phyloP scores from a whole-genome alignment of 2,113 vertebrate species.

The Paramisgurnus dabryanus region DNA sequence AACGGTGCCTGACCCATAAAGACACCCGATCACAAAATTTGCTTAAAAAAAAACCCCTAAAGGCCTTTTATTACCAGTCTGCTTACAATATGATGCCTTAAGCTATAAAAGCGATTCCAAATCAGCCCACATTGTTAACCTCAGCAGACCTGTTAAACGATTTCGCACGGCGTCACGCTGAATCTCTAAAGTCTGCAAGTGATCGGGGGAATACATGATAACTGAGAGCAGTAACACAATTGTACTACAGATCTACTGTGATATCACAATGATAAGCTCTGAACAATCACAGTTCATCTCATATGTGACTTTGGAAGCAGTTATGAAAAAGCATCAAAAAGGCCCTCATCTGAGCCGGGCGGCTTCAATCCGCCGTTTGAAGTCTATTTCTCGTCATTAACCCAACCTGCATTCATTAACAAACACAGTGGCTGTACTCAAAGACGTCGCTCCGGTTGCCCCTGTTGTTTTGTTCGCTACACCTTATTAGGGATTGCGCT shows the following conservation, averaged over 20 bases:
- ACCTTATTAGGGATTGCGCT: constrained; percentile 44
- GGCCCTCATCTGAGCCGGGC: constrained; percentile 34
- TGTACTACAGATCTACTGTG: neutral
- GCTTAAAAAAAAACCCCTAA: neutral
- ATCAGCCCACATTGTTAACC: constrained; percentile 40
- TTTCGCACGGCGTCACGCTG: neutral
- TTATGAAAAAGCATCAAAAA: constrained; percentile 39
- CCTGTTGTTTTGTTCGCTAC: constrained; percentile 26
- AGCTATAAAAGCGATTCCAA: constrained; percentile 9
- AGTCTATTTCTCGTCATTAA: constrained; percentile 46
- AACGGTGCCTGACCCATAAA: neutral
- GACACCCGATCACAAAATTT: neutral
- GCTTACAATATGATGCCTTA: neutral
- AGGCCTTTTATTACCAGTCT: neutral
- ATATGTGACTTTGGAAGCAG: constrained; percentile 4
- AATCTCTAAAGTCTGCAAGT: neutral
- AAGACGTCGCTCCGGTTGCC: constrained; percentile 22
- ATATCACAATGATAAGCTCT: neutral
- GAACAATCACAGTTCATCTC: neutral
- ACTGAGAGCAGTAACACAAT: neutral
- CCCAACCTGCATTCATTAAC: constrained; percentile 45
- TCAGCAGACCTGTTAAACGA: constrained; percentile 16
- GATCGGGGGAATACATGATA: neutral
- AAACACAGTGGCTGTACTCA: constrained; percentile 45
- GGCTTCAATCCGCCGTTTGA: constrained; percentile 47